Evolutionary conservation across 2,888 invertebrate species (phyloP), one percentile per base, ranked within the genome.

Genomic region (Heteropelma amictum): DNA sequence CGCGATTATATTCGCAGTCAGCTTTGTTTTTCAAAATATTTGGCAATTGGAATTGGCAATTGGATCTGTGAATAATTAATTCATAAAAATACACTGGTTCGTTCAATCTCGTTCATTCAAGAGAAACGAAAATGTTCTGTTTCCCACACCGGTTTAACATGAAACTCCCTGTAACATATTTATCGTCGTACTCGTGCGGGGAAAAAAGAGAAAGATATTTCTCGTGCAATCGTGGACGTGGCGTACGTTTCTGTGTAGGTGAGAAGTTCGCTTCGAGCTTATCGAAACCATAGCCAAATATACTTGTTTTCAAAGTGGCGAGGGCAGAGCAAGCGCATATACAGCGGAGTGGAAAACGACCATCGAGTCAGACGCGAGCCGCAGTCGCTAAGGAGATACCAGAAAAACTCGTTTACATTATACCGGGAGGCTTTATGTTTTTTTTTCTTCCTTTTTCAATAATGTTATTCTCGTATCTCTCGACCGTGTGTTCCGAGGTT

Each of bases 221-320:
- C 26, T 49, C 26, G n/a, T n/a, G 21, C 4, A 45, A 45, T 47
- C 23, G 23, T 35, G 19, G n/a, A 38, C 38, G 35, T n/a, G 56
- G 12, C n/a, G 3, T 21, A 12, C 8, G n/a, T 23, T 3, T 1
- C 14, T 10, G 69, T 53, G 45, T 60, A 35, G 30, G 33, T 51
- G 67, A 38, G 40, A 40, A 64, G 35, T 19, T 35, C 38, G 38
- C 35, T 40, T 33, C n/a, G 30, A 63, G 53, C 70, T 82, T 83
- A 84, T 84, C 84, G 71, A 40, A 76, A 61, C 76, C 72, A 83
- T 77, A 69, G 64, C 77, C 78, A 82, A 82, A 82, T 80, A 82
- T 72, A 80, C 77, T 81, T 84, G 79, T 83, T 82, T 82, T 61
- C 47, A 7, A 63, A 63, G 21, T 40, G 42, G 40, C 64, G 14